A percentile compares a stretch with the other conserved stretches of the same genome.
These are phyloP conservation scores for Ariopsis seemanni DNA, from an alignment of 2,113 vertebrate species.

Conservation along the genomic window DNA sequence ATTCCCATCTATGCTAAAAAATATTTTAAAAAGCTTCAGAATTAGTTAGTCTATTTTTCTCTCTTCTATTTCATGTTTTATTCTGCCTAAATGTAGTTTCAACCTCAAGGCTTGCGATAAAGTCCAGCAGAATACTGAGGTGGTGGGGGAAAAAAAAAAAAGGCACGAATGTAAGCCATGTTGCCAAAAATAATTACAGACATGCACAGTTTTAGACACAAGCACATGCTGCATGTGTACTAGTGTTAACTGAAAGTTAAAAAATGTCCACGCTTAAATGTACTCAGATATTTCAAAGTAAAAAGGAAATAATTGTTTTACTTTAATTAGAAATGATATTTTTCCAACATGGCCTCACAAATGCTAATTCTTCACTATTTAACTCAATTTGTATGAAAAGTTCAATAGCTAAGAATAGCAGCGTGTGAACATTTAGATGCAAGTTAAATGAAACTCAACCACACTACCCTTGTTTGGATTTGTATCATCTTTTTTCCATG, in stretches of 20 bases:
- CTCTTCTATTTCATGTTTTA: not conserved
- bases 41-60: not conserved
- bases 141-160: not conserved
- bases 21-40: not conserved
- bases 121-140: not conserved
- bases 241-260: not conserved
- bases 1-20: not conserved
- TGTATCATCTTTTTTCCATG: not conserved
- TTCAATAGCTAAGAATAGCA: not conserved
- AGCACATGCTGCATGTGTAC: not conserved
- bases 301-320: not conserved
- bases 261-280: not conserved
- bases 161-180: not conserved
- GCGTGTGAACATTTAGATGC: not conserved
- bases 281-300: not conserved
- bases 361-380: not conserved
- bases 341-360: not conserved
- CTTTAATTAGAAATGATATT: not conserved
- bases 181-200: not conserved
- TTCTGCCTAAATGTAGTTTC: not conserved
- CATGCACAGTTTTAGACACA: not conserved
- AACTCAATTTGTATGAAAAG: not conserved
- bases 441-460: not conserved
- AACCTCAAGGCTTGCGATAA: not conserved
- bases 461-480: not conserved